Evolutionary conservation across 1,140 invertebrate genomes (phyloP).

Genomic region (Hylaeus anthracinus): DNA sequence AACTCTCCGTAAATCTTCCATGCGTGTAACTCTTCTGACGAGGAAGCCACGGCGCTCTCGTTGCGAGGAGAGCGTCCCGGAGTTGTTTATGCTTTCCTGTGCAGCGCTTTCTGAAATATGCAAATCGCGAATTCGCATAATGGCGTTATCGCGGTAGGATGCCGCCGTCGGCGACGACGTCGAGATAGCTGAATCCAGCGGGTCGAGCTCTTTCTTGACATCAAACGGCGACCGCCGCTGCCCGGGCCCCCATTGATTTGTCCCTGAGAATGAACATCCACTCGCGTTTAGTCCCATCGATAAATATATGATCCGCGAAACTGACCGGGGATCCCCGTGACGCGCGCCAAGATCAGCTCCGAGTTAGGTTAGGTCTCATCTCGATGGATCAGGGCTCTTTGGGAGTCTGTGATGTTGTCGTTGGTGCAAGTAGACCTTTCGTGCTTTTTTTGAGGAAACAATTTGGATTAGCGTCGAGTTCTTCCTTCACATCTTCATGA

Average conservation of each 20-base stretch:
- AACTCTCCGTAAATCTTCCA: constrained; percentile 71
- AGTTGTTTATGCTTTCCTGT: constrained; percentile 79
- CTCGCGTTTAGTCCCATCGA: constrained; percentile 18
- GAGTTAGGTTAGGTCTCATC: no score
- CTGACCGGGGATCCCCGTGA: constrained; percentile 6
- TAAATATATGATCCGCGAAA: constrained; percentile 43
- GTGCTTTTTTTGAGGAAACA: no score
- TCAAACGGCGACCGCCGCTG: constrained; percentile 54
- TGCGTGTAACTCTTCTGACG: constrained; percentile 74
- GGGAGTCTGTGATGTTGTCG: no score
- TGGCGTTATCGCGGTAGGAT: constrained; percentile 74
- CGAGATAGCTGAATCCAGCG: constrained; percentile 61
- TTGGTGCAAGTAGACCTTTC: no score
- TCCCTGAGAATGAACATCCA: constrained; percentile 35
- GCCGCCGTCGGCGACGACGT: constrained; percentile 51
- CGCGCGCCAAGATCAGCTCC: background rate
- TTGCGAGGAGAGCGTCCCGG: constrained; percentile 55
- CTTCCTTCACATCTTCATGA: no score
- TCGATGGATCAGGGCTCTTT: no score
- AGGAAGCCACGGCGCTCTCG: constrained; percentile 68
- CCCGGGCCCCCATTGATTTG: constrained; percentile 37
- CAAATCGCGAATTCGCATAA: constrained; percentile 77
- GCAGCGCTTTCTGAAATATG: constrained; percentile 77
- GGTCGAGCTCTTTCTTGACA: constrained; percentile 52
- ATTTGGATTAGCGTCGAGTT: no score